Conservation (phyloP, 2,888 invertebrate genomes). For the Cephus pulcher region DNA sequence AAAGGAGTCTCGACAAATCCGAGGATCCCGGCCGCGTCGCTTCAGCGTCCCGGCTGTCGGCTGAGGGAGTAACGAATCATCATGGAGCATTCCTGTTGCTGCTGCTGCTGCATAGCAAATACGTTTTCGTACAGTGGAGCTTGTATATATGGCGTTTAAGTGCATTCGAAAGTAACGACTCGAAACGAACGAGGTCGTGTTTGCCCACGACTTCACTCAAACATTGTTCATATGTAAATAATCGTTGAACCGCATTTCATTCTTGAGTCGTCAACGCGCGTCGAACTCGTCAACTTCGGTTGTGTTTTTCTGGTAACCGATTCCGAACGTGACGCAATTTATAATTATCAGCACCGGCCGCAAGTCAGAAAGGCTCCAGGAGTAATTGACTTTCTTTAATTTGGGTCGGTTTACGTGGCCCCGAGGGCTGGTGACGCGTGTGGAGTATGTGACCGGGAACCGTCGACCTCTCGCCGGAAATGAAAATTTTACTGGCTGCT, state of each 20-base stretch:
- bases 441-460: conserved; percentile 7
- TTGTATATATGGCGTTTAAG: conserved; percentile 28
- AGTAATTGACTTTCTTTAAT: neutral
- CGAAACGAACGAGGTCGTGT: conserved; percentile 42
- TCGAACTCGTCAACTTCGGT: no score
- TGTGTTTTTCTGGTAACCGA: no score
- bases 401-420: conserved; percentile 32
- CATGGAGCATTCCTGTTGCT: no score
- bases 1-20: no score
- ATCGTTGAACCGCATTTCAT: conserved; percentile 17
- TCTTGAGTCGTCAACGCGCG: no score
- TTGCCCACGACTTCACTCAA: conserved; percentile 44
- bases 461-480: conserved; percentile 35
- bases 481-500: conserved; percentile 47
- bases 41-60: no score
- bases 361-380: neutral
- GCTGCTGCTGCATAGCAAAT: no score
- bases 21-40: no score
- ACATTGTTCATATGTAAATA: conserved; percentile 46
- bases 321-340: no score
- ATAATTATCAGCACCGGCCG: no score
- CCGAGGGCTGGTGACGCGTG: conserved; percentile 13
- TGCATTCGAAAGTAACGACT: conserved; percentile 51
- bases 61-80: no score
- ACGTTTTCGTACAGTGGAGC: no score